These are phyloP conservation scores for Prolemur simus DNA, from an alignment of 2,113 vertebrate genomes.

Conservation along the genomic window DNA sequence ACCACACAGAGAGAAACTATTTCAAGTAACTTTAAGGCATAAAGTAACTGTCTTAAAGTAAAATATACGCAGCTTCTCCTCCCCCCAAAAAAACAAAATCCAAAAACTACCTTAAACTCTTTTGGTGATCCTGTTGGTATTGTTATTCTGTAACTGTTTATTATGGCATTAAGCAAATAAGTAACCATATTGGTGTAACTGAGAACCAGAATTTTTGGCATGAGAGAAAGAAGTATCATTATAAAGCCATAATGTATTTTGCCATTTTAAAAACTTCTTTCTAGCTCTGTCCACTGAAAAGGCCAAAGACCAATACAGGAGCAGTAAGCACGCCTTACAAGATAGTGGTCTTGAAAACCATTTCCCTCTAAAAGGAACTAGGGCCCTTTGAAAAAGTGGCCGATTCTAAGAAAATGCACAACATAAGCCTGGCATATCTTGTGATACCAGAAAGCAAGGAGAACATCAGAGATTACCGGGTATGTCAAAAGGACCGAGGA, in stretches of 20 bases:
- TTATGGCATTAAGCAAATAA: not conserved
- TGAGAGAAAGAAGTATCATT: not conserved
- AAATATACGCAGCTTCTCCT: not conserved
- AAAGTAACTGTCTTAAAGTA: not conserved
- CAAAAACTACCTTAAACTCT: not conserved
- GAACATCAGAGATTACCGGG: not conserved
- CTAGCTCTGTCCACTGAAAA: not conserved
- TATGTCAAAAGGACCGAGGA: not conserved
- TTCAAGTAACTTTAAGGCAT: not conserved
- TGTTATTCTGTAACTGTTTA: not conserved
- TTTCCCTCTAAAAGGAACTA: not conserved
- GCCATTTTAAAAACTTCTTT: not conserved
- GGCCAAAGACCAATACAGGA: not conserved
- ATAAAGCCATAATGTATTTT: not conserved
- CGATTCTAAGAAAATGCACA: not conserved
- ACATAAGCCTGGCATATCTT: not conserved
- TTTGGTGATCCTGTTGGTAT: too few relatives aligned
- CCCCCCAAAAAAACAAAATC: not conserved
- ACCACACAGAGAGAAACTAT: not conserved
- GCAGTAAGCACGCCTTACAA: not conserved
- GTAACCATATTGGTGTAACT: not conserved
- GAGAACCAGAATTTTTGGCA: not conserved
- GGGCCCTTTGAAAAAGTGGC: not conserved
- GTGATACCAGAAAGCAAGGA: not conserved
- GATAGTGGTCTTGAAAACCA: not conserved